Percentiles rank a stretch among this genome's conserved stretches.
Evolutionary conservation across 2,113 vertebrate genomes (phyloP).

Genomic region (Microtus montanus): DNA sequence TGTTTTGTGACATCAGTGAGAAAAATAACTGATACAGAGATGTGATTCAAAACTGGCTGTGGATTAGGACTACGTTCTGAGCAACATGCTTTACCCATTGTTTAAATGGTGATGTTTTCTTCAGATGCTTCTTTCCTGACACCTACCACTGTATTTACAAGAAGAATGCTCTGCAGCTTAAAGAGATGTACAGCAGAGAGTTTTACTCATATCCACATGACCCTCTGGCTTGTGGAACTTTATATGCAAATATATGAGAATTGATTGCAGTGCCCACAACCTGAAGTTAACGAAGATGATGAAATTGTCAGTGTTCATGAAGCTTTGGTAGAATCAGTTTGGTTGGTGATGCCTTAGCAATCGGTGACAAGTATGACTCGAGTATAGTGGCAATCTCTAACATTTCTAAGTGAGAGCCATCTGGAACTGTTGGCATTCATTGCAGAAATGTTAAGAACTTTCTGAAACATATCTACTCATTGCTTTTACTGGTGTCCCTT

Average conservation of each 20-base stretch:
- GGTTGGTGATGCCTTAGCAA: neutral
- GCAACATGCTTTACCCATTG: neutral
- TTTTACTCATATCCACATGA: neutral
- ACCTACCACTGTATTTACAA: neutral
- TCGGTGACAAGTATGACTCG: neutral
- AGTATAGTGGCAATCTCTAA: neutral
- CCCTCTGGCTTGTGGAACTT: neutral
- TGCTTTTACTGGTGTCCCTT: neutral
- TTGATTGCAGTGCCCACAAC: neutral
- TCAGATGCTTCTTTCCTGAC: neutral
- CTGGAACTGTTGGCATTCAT: neutral
- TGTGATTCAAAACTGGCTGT: neutral
- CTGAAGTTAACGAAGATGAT: neutral
- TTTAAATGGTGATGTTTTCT: neutral
- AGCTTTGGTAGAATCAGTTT: neutral
- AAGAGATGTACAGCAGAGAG: neutral
- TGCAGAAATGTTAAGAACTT: neutral
- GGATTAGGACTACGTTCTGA: neutral
- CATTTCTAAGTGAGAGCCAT: neutral
- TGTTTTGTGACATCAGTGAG: neutral
- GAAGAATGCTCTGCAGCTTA: conserved; percentile 35
- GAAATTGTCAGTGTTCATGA: neutral
- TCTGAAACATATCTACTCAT: neutral
- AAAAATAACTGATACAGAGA: neutral
- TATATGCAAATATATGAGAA: neutral